phyloP scores from a whole-genome alignment of 2,797 vertebrate genomes.

The Botia kubotai region DNA sequence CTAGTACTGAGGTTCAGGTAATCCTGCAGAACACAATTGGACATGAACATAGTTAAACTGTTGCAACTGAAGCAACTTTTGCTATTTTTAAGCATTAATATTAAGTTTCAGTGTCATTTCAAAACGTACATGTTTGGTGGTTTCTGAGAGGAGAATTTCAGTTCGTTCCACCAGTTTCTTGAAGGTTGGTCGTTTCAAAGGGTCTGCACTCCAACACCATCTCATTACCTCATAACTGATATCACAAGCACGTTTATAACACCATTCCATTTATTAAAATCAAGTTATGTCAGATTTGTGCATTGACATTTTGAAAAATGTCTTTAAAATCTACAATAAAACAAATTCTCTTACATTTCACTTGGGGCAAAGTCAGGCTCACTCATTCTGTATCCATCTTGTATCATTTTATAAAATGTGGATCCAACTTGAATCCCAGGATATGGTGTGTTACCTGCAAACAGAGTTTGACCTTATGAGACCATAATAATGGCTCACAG shows the following conservation, averaged over 20 bases:
- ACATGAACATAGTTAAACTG: background rate
- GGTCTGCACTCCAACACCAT: constrained; percentile 93
- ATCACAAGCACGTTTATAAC: constrained; percentile 20
- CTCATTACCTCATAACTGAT: constrained; percentile 93
- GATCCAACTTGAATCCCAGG: constrained; percentile 95
- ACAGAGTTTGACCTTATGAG: constrained; percentile 53
- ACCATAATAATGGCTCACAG: background rate
- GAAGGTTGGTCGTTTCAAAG: constrained; percentile 91
- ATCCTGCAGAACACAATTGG: constrained; percentile 64
- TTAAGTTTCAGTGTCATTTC: background rate
- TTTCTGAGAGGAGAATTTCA: constrained; percentile 91
- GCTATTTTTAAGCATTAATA: background rate
- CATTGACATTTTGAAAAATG: background rate
- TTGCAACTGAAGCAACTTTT: background rate
- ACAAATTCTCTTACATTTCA: constrained; percentile 82
- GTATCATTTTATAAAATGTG: constrained; percentile 95
- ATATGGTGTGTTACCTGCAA: constrained; percentile 92
- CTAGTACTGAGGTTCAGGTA: constrained; percentile 75
- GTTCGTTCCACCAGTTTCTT: constrained; percentile 92
- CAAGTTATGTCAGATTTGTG: background rate
- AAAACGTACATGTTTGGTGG: constrained; percentile 84
- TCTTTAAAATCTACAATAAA: background rate
- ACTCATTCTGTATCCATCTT: constrained; percentile 93
- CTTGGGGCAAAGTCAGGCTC: constrained; percentile 88
- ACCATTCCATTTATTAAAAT: background rate